These are phyloP conservation scores for Beaufortia kweichowensis DNA, from an alignment of 2,113 vertebrate species.

Conservation along the genomic window DNA sequence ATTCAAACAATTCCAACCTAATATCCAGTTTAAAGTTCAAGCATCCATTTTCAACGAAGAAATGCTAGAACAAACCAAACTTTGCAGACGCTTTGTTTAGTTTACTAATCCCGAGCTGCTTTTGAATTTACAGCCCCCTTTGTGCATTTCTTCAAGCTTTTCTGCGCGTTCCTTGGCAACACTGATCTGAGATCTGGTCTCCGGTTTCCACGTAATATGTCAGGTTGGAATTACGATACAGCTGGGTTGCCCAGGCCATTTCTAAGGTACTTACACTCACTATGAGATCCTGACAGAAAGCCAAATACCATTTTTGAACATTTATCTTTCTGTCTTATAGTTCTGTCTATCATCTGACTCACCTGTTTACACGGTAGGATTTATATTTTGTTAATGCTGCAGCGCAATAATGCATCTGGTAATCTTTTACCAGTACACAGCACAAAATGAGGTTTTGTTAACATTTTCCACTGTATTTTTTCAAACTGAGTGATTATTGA, in stretches of 20 bases:
- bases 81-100: not conserved
- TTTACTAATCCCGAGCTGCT: not conserved
- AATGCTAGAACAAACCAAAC: conserved; percentile 1
- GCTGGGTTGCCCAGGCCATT: not conserved
- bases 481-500: no score
- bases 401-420: no score
- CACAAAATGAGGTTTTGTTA: no score
- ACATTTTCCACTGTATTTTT: no score
- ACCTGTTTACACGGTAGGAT: not conserved
- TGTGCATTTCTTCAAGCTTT: not conserved
- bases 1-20: not conserved
- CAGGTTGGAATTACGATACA: not conserved
- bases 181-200: conserved; percentile 7
- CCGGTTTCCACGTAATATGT: conserved; percentile 14
- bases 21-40: conserved; percentile 8
- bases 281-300: not conserved
- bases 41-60: conserved; percentile 2
- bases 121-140: no score
- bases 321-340: not conserved
- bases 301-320: not conserved
- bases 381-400: not conserved
- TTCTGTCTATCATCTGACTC: not conserved
- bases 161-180: not conserved
- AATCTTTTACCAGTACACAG: no score
- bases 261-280: not conserved